These are phyloP conservation scores for Cryptoleucopteryx plumbea DNA, from an alignment of 2,113 vertebrate species.

Conservation along the genomic window DNA sequence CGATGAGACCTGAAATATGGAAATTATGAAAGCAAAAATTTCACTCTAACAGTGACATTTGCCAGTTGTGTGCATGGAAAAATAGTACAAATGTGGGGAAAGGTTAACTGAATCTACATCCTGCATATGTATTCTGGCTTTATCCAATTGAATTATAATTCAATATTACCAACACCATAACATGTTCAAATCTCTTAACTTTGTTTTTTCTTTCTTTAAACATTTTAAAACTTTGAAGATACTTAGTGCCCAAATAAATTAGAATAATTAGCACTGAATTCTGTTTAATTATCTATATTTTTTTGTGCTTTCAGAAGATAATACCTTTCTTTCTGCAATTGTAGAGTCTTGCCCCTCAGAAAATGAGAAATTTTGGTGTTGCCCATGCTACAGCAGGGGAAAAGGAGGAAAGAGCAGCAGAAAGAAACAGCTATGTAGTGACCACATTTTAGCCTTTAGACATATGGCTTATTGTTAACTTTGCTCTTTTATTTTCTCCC, in stretches of 20 bases:
- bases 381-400: neutral
- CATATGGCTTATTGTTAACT: neutral
- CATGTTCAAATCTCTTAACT: neutral
- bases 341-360: fast-evolving
- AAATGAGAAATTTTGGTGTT: neutral
- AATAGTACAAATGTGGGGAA: neutral
- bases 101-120: neutral
- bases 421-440: neutral
- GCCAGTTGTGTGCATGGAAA: neutral
- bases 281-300: neutral
- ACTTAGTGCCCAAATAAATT: neutral
- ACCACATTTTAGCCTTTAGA: neutral
- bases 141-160: neutral
- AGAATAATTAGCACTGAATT: neutral
- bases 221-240: neutral
- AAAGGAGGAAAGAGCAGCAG: neutral
- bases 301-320: neutral
- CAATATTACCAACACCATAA: neutral
- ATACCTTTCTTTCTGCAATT: neutral
- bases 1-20: neutral
- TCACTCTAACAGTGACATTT: neutral
- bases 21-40: neutral
- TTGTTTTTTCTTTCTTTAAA: neutral
- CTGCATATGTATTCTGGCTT: neutral
- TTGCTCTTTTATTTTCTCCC: neutral